phyloP scores from a whole-genome alignment of 2,113 vertebrate species.

The Thamnaconus septentrionalis region DNA sequence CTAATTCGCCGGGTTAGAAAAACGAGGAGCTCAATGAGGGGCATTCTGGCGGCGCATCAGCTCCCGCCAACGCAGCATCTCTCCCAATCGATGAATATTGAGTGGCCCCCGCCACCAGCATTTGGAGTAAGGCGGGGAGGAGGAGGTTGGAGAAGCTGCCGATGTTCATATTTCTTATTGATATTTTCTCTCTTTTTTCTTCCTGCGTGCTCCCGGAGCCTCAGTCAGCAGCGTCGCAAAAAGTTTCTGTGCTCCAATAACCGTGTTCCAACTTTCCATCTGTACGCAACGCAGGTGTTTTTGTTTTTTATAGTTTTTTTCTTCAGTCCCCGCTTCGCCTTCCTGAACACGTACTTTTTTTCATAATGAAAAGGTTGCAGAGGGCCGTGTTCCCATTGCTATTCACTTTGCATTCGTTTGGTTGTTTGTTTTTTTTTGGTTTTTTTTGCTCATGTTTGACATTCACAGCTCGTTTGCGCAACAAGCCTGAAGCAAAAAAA shows the following conservation, averaged over 20 bases:
- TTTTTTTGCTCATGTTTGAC: conserved; percentile 33
- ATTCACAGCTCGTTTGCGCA: conserved; percentile 30
- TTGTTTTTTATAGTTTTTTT: conserved; percentile 4
- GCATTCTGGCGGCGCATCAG: conserved; percentile 33
- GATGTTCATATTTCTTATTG: conserved; percentile 69
- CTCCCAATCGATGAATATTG: conserved; percentile 68
- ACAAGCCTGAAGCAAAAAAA: conserved; percentile 3
- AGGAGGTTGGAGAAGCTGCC: conserved; percentile 23
- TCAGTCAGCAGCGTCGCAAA: conserved; percentile 31
- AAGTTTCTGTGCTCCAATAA: conserved; percentile 53
- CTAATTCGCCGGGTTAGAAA: conserved; percentile 54
- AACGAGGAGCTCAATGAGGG: conserved; percentile 43
- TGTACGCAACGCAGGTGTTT: conserved; percentile 49
- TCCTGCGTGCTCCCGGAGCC: conserved; percentile 42
- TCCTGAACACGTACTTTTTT: not conserved
- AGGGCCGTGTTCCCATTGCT: conserved; percentile 26
- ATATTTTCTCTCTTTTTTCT: conserved; percentile 49
- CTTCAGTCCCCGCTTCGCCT: not conserved
- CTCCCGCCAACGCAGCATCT: conserved; percentile 44
- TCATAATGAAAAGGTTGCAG: conserved; percentile 37
- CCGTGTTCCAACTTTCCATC: conserved; percentile 42
- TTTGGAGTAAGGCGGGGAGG: conserved; percentile 35
- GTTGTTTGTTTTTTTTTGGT: not conserved
- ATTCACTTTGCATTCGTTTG: conserved; percentile 27
- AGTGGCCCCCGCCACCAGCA: conserved; percentile 62